Conservation (phyloP, 2,113 vertebrate species). For the Boleophthalmus pectinirostris region DNA sequence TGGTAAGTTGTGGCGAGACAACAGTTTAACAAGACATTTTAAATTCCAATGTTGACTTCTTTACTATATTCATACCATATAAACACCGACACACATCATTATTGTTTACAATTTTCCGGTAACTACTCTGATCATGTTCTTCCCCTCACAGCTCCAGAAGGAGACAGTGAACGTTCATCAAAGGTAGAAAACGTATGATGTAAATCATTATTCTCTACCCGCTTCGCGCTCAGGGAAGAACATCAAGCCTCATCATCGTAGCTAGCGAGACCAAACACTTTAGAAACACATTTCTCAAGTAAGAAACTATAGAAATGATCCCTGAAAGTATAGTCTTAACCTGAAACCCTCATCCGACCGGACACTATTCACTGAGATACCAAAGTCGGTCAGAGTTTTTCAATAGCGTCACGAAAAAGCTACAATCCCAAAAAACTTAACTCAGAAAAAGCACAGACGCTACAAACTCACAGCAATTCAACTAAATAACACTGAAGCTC, state of each 20-base stretch:
- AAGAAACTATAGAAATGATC: slow-evolving; percentile 72
- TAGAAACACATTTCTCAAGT: slow-evolving; percentile 70
- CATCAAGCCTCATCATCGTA: slow-evolving; percentile 57
- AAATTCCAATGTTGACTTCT: too few species aligned
- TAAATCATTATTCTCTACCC: slow-evolving; percentile 34
- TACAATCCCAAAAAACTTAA: not conserved
- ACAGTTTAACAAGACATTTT: too few species aligned
- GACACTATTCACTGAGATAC: fast-evolving
- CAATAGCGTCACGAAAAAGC: fast-evolving
- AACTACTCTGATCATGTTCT: slow-evolving; percentile 62
- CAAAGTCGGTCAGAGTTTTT: slow-evolving; percentile 2
- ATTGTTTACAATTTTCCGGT: too few species aligned
- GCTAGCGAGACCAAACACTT: slow-evolving; percentile 57
- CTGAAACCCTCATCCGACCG: fast-evolving
- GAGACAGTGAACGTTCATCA: slow-evolving; percentile 61
- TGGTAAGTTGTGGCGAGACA: too few species aligned
- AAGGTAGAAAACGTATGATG: not conserved
- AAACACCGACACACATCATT: too few species aligned
- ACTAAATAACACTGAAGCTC: fast-evolving
- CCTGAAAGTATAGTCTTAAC: slow-evolving; percentile 72
- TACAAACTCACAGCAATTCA: fast-evolving
- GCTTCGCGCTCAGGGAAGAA: slow-evolving; percentile 57
- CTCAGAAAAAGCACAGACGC: not conserved
- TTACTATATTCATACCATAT: too few species aligned
- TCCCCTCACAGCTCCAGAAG: not conserved